Percentiles rank a stretch among this genome's conserved stretches.
These are phyloP conservation scores for Hesperia comma DNA, from an alignment of 2,888 invertebrate species.

Conservation along the genomic window DNA sequence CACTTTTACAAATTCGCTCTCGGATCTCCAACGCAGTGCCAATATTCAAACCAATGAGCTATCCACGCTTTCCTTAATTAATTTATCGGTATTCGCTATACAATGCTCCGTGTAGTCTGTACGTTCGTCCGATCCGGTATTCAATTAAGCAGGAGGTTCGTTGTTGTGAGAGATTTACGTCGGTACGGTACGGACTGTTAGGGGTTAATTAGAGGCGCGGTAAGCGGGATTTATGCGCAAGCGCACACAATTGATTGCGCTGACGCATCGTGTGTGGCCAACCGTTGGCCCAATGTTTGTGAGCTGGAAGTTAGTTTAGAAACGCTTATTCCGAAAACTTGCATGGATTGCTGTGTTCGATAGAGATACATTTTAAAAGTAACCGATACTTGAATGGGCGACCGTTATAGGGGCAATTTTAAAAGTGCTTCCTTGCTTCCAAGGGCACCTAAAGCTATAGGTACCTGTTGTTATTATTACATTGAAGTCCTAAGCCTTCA, in stretches of 20 bases:
- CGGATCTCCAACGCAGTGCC: not conserved
- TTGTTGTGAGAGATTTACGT: conserved; percentile 67
- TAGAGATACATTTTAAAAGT: too few species aligned
- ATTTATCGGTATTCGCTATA: conserved; percentile 6
- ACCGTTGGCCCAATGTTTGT: conserved; percentile 28
- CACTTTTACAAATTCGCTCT: not conserved
- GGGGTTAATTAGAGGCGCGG: conserved; percentile 77
- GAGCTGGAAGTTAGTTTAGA: too few species aligned
- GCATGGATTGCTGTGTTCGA: too few species aligned
- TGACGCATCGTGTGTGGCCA: conserved; percentile 51
- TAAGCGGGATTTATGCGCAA: conserved; percentile 69
- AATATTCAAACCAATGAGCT: not conserved
- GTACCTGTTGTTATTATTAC: too few species aligned
- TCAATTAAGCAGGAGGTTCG: conserved; percentile 39
- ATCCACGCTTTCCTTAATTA: conserved; percentile 12
- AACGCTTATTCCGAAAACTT: too few species aligned
- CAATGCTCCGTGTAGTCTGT: not conserved
- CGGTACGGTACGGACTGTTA: conserved; percentile 57
- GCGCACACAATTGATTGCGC: conserved; percentile 67
- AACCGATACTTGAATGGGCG: too few species aligned
- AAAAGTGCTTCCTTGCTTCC: too few species aligned
- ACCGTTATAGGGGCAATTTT: too few species aligned
- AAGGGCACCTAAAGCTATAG: too few species aligned
- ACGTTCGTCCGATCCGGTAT: conserved; percentile 20
- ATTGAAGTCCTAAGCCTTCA: too few species aligned